Percentiles rank a stretch among this genome's conserved stretches.
Conservation (phyloP, 2,797 vertebrate species). For the Delichon dasypus region DNA sequence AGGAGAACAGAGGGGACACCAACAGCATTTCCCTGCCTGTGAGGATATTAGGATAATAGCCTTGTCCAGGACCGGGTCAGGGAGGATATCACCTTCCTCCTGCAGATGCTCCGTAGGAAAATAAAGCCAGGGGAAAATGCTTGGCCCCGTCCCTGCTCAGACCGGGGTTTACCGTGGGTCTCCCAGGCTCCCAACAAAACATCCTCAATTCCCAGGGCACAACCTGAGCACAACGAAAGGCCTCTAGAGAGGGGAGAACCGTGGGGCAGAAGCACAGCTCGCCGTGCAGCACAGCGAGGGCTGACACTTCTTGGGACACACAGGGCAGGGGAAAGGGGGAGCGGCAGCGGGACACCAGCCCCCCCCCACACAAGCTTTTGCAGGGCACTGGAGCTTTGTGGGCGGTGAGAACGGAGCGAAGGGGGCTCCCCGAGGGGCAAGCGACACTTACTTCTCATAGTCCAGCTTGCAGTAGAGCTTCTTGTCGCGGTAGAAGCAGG, state of each 20-base stretch:
- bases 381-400: neutral
- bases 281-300: neutral
- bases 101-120: neutral
- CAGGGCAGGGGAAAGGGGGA: accelerated
- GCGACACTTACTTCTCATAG: constrained; percentile 89
- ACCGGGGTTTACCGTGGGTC: accelerated
- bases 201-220: neutral
- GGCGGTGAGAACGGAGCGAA: neutral
- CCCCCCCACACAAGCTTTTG: neutral
- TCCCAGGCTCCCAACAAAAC: neutral
- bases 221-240: neutral
- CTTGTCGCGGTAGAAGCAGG: constrained; percentile 91
- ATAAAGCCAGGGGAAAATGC: neutral
- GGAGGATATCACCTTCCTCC: neutral
- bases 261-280: neutral
- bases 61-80: accelerated
- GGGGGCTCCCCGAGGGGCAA: neutral
- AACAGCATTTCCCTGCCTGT: neutral
- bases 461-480: constrained; percentile 94
- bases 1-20: accelerated
- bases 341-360: accelerated
- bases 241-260: neutral
- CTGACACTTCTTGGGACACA: neutral
- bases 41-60: neutral
- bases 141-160: accelerated